phyloP scores from a whole-genome alignment of 2,797 vertebrate genomes.

The Thalassophryne amazonica region DNA sequence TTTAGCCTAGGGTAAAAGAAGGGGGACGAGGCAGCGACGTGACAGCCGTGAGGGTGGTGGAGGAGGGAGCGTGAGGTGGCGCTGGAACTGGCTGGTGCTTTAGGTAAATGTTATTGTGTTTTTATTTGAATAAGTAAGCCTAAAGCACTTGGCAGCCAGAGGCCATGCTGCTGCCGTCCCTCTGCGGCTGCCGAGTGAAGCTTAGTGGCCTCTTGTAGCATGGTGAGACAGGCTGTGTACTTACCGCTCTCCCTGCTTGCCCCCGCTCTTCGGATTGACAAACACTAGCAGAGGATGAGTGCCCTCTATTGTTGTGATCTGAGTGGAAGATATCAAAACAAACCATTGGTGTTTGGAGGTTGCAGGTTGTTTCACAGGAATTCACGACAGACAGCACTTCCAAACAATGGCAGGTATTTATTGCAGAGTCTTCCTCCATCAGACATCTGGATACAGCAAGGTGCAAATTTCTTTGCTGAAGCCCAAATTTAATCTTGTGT shows the following conservation, averaged over 20 bases:
- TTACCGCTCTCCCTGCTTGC: constrained; percentile 95
- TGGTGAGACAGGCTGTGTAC: constrained; percentile 54
- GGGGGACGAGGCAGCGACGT: constrained; percentile 34
- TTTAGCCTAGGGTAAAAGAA: constrained; percentile 74
- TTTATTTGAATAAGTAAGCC: constrained; percentile 47
- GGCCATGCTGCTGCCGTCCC: constrained; percentile 25
- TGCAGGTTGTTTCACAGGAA: constrained; percentile 66
- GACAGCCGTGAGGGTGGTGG: constrained; percentile 38
- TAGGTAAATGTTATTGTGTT: constrained; percentile 46
- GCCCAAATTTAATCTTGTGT: constrained; percentile 17
- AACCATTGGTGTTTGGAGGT: constrained; percentile 62
- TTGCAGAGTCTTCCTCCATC: neutral
- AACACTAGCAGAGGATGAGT: constrained; percentile 95
- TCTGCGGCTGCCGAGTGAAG: constrained; percentile 15
- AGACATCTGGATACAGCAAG: neutral
- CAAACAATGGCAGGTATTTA: constrained; percentile 35
- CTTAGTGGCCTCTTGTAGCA: constrained; percentile 49
- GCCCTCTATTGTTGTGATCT: constrained; percentile 91
- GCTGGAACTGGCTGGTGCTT: constrained; percentile 6
- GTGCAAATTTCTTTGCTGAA: neutral
- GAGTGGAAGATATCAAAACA: constrained; percentile 73
- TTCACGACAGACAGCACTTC: constrained; percentile 39
- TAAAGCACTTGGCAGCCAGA: constrained; percentile 32
- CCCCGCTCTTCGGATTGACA: constrained; percentile 96
- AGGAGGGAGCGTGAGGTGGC: neutral